These are phyloP conservation scores for Mellivora capensis DNA, from an alignment of 2,113 vertebrate genomes.

Conservation along the genomic window DNA sequence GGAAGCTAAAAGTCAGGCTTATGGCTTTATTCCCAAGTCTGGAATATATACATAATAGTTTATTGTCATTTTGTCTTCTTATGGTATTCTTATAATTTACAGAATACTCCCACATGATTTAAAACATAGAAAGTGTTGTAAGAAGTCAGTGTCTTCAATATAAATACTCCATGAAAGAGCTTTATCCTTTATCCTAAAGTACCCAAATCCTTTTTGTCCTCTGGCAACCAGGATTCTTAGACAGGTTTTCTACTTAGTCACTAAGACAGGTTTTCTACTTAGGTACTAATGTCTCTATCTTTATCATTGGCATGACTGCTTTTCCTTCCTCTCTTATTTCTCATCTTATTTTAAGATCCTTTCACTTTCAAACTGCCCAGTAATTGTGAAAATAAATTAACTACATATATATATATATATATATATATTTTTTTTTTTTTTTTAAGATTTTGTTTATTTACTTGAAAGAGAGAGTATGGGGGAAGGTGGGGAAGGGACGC, in stretches of 20 bases:
- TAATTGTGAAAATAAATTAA: neutral
- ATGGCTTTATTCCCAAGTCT: neutral
- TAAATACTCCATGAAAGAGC: neutral
- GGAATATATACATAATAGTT: neutral
- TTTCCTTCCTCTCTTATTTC: neutral
- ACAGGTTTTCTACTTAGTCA: neutral
- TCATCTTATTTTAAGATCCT: neutral
- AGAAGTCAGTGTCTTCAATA: neutral
- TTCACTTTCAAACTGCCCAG: neutral
- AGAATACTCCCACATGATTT: neutral
- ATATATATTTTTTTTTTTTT: neutral
- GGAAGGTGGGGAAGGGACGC: no score
- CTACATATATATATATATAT: neutral
- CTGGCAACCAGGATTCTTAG: neutral
- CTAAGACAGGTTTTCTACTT: neutral
- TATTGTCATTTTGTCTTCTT: neutral
- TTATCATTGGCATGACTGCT: neutral
- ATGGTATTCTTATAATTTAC: neutral
- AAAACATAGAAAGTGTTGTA: neutral
- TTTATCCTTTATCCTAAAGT: neutral
- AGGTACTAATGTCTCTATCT: neutral
- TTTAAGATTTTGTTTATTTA: neutral
- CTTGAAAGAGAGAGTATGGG: neutral
- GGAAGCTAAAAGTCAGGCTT: neutral
- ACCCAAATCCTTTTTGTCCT: neutral